Percentiles rank a stretch among this genome's conserved stretches.
Conservation (phyloP, 2,113 vertebrate genomes). For the Siniperca chuatsi region DNA sequence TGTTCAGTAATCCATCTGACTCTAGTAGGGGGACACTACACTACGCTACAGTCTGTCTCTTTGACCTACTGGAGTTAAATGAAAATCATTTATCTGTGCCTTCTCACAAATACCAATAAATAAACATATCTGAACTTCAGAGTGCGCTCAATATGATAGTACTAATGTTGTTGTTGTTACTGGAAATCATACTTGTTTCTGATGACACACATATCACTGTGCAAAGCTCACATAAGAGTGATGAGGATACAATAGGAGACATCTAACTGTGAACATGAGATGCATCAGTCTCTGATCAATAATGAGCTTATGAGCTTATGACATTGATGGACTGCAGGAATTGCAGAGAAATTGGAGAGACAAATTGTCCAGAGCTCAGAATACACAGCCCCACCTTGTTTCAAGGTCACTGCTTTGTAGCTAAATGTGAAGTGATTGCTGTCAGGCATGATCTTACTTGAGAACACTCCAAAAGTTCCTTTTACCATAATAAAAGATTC, state of each 20-base stretch:
- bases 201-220: conserved; percentile 19
- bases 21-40: background rate
- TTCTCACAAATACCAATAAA: background rate
- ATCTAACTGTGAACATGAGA: conserved; percentile 77
- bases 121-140: conserved; percentile 12
- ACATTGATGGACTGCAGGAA: conserved; percentile 84
- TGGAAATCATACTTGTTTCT: conserved; percentile 46
- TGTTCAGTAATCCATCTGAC: background rate
- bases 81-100: background rate
- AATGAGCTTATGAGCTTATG: conserved; percentile 78
- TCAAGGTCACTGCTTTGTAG: conserved; percentile 75
- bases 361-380: conserved; percentile 66
- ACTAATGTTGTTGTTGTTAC: conserved; percentile 31
- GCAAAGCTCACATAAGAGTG: conserved; percentile 49
- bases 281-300: conserved; percentile 81
- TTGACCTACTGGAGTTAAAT: conserved; percentile 5
- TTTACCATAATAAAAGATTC: background rate
- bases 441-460: conserved; percentile 24
- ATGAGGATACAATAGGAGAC: conserved; percentile 65
- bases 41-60: background rate
- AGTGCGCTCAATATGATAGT: background rate
- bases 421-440: conserved; percentile 38
- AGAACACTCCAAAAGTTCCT: background rate
- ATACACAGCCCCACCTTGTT: conserved; percentile 61
- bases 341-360: conserved; percentile 81